phyloP scores from a whole-genome alignment of 1,140 invertebrate genomes.

The Scaptodrosophila lebanonensis region DNA sequence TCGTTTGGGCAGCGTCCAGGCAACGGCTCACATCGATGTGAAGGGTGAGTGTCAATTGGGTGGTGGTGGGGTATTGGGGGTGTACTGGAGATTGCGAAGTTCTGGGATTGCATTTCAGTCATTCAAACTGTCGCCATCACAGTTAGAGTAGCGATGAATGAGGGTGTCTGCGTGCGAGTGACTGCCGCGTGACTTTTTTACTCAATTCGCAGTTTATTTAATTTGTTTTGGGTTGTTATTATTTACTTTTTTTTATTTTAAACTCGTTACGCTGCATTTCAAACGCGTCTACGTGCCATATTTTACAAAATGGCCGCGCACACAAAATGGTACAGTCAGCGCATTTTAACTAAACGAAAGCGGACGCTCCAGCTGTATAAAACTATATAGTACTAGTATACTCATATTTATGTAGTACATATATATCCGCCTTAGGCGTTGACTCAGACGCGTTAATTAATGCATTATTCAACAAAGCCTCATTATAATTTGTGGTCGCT shows the following conservation, averaged over 20 bases:
- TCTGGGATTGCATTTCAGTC: too few relatives aligned
- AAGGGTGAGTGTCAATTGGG: constrained; percentile 80
- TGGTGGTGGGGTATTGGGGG: too few relatives aligned
- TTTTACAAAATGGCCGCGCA: constrained; percentile 32
- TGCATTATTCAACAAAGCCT: constrained; percentile 64
- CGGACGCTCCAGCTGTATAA: too few relatives aligned
- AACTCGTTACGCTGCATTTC: constrained; percentile 43
- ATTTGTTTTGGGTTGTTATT: constrained; percentile 52
- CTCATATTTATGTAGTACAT: too few relatives aligned
- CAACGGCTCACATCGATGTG: constrained; percentile 82
- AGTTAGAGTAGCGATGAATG: too few relatives aligned
- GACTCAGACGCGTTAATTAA: too few relatives aligned
- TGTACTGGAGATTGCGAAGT: too few relatives aligned
- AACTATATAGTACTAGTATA: too few relatives aligned
- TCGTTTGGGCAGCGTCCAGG: constrained; percentile 81
- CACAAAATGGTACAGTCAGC: constrained; percentile 16
- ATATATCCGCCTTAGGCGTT: too few relatives aligned
- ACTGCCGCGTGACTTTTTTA: constrained; percentile 58
- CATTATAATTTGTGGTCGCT: constrained; percentile 70
- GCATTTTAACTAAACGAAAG: too few relatives aligned
- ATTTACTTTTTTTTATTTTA: background rate
- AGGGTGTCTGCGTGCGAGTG: too few relatives aligned
- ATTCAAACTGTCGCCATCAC: constrained; percentile 31
- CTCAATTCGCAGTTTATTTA: constrained; percentile 72
- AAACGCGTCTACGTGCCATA: constrained; percentile 58